These are phyloP conservation scores for Pipistrellus pygmaeus DNA, from an alignment of 2,797 vertebrate species.

Conservation along the genomic window DNA sequence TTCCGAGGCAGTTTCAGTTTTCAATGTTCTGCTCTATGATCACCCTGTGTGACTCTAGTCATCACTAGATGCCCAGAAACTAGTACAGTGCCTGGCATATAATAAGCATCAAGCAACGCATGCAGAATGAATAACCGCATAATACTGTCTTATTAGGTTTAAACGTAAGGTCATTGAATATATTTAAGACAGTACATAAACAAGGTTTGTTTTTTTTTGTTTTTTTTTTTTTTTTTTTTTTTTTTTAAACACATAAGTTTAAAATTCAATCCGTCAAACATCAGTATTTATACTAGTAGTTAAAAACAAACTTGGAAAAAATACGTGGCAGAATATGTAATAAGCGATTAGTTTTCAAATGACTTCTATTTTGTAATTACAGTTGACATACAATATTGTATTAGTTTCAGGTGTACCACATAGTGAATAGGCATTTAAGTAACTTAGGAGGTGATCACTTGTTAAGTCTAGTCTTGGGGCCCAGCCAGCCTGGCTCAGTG, in stretches of 20 bases:
- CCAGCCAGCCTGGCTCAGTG: too few species aligned
- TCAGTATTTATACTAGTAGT: neutral
- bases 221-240: neutral
- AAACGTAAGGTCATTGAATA: neutral
- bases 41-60: neutral
- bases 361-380: neutral
- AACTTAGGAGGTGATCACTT: neutral
- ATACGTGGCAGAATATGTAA: neutral
- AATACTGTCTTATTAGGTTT: slow-evolving; percentile 10
- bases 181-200: neutral
- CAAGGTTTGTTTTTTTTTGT: neutral
- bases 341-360: neutral
- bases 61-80: neutral
- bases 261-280: neutral
- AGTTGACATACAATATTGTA: neutral
- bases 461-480: too few species aligned
- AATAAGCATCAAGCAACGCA: neutral
- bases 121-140: neutral
- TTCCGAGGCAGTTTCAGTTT: slow-evolving; percentile 29
- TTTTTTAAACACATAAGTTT: neutral
- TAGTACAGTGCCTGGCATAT: neutral
- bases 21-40: neutral
- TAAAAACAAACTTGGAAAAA: neutral
- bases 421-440: neutral
- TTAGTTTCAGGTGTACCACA: neutral